Evolutionary conservation across 2,113 vertebrate species (phyloP).

Genomic region (Silurus asotus): DNA sequence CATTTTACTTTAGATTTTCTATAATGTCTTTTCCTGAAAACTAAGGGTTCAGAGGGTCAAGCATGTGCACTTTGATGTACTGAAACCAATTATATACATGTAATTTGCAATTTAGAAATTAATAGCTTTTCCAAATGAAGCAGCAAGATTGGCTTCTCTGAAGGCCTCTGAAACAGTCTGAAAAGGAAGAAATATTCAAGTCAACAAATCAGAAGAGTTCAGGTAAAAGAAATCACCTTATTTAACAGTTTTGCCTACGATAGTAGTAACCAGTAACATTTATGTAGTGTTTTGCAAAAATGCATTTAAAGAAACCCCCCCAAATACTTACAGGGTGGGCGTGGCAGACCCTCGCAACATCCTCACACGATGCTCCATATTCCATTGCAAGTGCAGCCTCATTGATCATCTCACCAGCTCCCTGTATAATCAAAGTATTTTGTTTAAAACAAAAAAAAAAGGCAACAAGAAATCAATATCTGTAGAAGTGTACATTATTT

Average conservation of each 20-base stretch:
- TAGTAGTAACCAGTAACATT: neutral
- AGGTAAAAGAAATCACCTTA: neutral
- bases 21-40: slow-evolving; percentile 11
- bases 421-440: slow-evolving; percentile 69
- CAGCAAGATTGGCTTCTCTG: slow-evolving; percentile 96
- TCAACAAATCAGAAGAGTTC: neutral
- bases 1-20: slow-evolving; percentile 7
- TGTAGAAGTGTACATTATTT: neutral
- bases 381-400: slow-evolving; percentile 97
- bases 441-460: neutral
- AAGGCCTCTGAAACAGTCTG: slow-evolving; percentile 99
- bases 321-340: slow-evolving; percentile 87
- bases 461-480: neutral
- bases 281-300: neutral
- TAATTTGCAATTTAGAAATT: slow-evolving; percentile 81
- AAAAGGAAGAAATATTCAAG: slow-evolving; percentile 29
- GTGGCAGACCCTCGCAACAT: slow-evolving; percentile 93
- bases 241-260: neutral
- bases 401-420: slow-evolving; percentile 96
- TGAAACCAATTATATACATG: slow-evolving; percentile 46
- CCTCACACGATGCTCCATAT: slow-evolving; percentile 96
- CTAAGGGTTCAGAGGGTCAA: slow-evolving; percentile 1
- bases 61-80: neutral
- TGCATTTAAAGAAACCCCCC: too few relatives aligned
- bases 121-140: slow-evolving; percentile 96